Base-by-base conservation (phyloP, 2,888 invertebrate genomes). In the Troides helena region DNA sequence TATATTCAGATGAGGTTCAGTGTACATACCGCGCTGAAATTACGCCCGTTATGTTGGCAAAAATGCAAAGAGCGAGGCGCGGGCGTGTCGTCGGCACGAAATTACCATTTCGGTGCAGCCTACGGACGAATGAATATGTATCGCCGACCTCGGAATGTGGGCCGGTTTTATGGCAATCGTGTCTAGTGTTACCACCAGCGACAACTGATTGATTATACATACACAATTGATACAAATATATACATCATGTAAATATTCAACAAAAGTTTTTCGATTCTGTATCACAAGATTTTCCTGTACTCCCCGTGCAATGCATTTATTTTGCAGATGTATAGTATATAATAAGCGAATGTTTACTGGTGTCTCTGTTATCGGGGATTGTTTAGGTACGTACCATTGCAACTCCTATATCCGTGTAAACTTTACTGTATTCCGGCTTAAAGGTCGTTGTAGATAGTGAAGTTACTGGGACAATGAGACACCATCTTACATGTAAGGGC, bases 101-200 rank as follows among this genome's bases (percentile, higher is more conserved):
- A 90, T 91, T 90, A 88, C 85, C 88, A 91, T 91, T 89, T 83
- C 85, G 77, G 80, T 81, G 78, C 85, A 79, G 85, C 85, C 88
- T 84, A 85, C 85, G 82, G 83, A 81, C 84, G 84, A 84, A 89
- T 90, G 87, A 89, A 90, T 90, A 89, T 90, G 87, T 88, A 89
- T 77, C 73, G 72, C 73, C 69, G 71, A 72, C 86, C 83, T 78
- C 78, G 80, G 82, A 84, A 85, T 87, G 84, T 82, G 81, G 84
- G 81, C 81, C 81, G 83, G 80, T 84, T 84, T 84, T 82, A 86
- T 84, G 81, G 81, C 82, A 83, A 74, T 77, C 74, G 82, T 78
- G 74, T 73, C 14, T 73, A 76, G 75, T 72, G 72, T 18, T n/a
- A n/a, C 18, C n/a, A 18, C 18, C 53, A n/a, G 53, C 18, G 18